Conservation (phyloP, 2,888 invertebrate genomes). For the Megaustenia siamemsis region DNA sequence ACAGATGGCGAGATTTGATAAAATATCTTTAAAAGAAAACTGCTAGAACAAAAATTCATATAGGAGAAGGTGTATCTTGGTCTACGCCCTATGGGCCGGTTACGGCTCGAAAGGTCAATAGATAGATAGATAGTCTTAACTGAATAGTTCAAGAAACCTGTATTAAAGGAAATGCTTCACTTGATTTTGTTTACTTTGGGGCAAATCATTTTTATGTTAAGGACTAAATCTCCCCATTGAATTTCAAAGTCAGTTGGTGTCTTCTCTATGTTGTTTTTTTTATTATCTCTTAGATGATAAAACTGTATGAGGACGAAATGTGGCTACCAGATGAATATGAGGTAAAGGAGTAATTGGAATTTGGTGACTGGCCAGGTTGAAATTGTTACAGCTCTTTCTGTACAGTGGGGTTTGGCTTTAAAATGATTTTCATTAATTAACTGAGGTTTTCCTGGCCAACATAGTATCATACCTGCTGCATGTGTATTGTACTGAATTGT, state of each 20-base stretch:
- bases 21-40: too few relatives aligned
- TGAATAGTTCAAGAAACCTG: too few relatives aligned
- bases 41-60: too few relatives aligned
- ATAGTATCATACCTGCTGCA: not conserved
- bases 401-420: not conserved
- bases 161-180: too few relatives aligned
- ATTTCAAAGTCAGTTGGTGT: not conserved
- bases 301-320: slow-evolving; percentile 36
- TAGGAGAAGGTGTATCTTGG: too few relatives aligned
- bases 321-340: slow-evolving; percentile 46
- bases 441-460: not conserved
- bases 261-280: slow-evolving; percentile 11
- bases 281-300: slow-evolving; percentile 41
- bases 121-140: too few relatives aligned
- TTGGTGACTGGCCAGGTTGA: not conserved
- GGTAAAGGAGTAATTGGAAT: slow-evolving; percentile 20
- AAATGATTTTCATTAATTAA: not conserved
- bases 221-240: not conserved
- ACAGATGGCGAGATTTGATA: too few relatives aligned
- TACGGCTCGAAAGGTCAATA: too few relatives aligned
- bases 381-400: not conserved
- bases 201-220: not conserved
- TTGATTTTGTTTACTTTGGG: too few relatives aligned
- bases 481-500: not conserved
- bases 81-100: too few relatives aligned